Evolutionary conservation across 2,888 invertebrate genomes (phyloP).

Genomic region (Eremobia ochroleuca): DNA sequence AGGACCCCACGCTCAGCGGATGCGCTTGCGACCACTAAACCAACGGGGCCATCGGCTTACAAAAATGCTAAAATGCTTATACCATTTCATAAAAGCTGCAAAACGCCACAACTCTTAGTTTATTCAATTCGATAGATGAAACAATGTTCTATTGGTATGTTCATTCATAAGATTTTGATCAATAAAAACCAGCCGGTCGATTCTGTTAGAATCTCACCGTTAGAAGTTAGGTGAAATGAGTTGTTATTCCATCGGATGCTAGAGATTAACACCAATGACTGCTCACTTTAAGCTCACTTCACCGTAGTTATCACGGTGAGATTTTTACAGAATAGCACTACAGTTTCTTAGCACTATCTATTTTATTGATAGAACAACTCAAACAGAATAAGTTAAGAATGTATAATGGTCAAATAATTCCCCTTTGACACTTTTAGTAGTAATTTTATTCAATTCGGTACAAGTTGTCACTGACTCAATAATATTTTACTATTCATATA

Average conservation of each 20-base stretch:
- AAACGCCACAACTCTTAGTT: background rate
- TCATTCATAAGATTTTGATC: conserved; percentile 27
- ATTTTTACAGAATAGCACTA: too few relatives aligned
- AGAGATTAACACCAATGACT: too few relatives aligned
- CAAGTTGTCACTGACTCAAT: conserved; percentile 29
- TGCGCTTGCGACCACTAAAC: too few relatives aligned
- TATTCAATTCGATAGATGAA: conserved; percentile 2
- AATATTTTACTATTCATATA: conserved; percentile 55
- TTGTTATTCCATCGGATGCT: too few relatives aligned
- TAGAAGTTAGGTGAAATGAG: too few relatives aligned
- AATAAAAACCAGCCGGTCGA: background rate
- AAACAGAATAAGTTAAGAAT: conserved; percentile 33
- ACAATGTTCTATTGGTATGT: background rate
- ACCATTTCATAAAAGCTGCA: background rate
- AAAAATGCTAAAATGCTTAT: too few relatives aligned
- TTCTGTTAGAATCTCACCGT: too few relatives aligned
- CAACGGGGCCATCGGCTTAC: too few relatives aligned
- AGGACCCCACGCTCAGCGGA: too few relatives aligned
- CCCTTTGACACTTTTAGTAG: conserved; percentile 50
- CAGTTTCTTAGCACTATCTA: conserved; percentile 7
- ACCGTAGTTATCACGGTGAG: too few relatives aligned
- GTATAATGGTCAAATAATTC: conserved; percentile 40
- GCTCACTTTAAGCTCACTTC: too few relatives aligned
- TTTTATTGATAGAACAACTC: conserved; percentile 8
- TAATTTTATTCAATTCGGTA: conserved; percentile 50